These are phyloP conservation scores for Melinaea marsaeus DNA, from an alignment of 2,888 invertebrate genomes.

Conservation along the genomic window DNA sequence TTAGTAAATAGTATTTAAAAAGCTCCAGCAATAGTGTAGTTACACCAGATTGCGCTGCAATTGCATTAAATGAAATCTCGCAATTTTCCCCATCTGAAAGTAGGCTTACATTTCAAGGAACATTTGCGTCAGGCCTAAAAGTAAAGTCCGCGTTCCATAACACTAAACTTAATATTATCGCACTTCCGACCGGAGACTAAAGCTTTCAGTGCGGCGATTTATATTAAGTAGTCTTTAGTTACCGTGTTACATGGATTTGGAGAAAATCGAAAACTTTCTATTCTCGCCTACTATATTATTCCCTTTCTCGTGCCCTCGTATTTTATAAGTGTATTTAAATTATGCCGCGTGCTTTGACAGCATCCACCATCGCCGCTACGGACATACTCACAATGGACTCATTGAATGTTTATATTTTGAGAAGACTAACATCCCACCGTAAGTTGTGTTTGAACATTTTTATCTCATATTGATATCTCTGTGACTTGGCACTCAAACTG, in stretches of 20 bases:
- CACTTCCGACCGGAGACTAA: constrained; percentile 26
- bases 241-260: constrained; percentile 32
- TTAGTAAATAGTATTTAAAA: too few relatives aligned
- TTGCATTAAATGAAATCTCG: neutral
- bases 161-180: constrained; percentile 31
- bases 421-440: too few relatives aligned
- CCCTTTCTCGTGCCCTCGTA: constrained; percentile 43
- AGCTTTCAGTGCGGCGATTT: constrained; percentile 29
- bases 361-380: neutral
- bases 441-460: too few relatives aligned
- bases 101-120: neutral
- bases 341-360: constrained; percentile 26
- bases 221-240: constrained; percentile 33
- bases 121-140: constrained; percentile 12
- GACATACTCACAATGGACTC: neutral
- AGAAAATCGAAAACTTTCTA: constrained; percentile 34
- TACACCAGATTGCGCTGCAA: neutral
- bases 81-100: neutral
- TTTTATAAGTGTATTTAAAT: constrained; percentile 49
- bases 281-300: constrained; percentile 33
- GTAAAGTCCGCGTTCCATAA: constrained; percentile 26
- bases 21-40: neutral
- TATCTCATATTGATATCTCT: too few relatives aligned
- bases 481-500: too few relatives aligned
- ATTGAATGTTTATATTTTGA: too few relatives aligned